phyloP scores from a whole-genome alignment of 1,140 invertebrate species.

The Diplogasteroides magnus region DNA sequence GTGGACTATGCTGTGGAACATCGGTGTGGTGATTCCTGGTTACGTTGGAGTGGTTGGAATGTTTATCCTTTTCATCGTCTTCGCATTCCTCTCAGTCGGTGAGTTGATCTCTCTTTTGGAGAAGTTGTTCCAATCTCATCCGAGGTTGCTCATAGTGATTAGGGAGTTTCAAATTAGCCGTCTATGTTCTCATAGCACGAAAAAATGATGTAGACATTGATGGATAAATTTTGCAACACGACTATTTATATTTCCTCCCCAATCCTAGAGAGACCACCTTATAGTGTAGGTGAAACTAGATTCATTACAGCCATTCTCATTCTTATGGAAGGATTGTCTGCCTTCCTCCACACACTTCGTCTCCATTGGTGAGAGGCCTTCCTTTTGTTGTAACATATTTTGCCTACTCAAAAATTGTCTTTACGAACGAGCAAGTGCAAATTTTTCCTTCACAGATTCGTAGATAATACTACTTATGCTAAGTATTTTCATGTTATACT shows the following conservation, averaged over 20 bases:
- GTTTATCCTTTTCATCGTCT: conserved; percentile 73
- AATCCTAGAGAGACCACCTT: too few species aligned
- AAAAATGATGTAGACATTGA: too few species aligned
- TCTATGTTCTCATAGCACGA: too few species aligned
- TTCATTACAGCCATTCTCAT: conserved; percentile 81
- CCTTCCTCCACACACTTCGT: conserved; percentile 92
- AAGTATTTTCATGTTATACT: conserved; percentile 74
- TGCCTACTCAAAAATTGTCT: neutral
- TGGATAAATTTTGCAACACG: too few species aligned
- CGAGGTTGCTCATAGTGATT: too few species aligned
- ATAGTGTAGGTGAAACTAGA: too few species aligned
- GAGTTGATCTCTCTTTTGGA: too few species aligned
- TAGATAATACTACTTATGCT: too few species aligned
- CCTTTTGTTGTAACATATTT: neutral
- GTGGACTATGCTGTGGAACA: conserved; percentile 59
- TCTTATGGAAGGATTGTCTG: conserved; percentile 92
- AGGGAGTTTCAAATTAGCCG: too few species aligned
- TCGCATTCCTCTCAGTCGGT: conserved; percentile 78
- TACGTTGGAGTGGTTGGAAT: conserved; percentile 66
- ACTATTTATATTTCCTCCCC: too few species aligned
- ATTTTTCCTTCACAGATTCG: neutral
- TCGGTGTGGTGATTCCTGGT: conserved; percentile 57
- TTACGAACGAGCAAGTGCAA: neutral
- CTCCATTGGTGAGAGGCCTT: conserved; percentile 77
- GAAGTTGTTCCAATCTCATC: too few species aligned